Base-by-base conservation (phyloP, 2,797 vertebrate species). In the Astyanax mexicanus region DNA sequence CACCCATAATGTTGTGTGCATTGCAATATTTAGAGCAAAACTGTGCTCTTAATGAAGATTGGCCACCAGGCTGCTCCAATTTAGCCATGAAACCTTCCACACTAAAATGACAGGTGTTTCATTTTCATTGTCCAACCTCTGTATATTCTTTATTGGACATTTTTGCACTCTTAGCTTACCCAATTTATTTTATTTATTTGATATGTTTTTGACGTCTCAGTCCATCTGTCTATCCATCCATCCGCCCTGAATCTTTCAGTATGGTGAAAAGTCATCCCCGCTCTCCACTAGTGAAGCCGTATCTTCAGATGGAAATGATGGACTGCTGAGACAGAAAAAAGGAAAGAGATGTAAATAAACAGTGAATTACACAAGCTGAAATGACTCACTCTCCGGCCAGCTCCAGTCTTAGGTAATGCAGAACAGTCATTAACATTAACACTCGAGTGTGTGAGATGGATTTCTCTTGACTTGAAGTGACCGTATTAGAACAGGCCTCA, bases 401-500 rank as follows among this genome's bases (percentile, higher is more conserved):
- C 4, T 57, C 29, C 54, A 57, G 54, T 21, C n/a, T 21, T n/a
- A 61, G n/a, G n/a, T 38, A 37, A 61, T 37, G 29, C n/a, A 7
- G 4, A n/a, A 35, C 29, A 9, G 27, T 32, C 25, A 57, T 32
- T 57, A 32, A 57, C n/a, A 57, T 29, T 25, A n/a, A 27, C 13
- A 15, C 12, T 6, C 2, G 54, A 7, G 12, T 17, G 32, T 38
- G 17, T 35, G 17, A 38, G 29, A 38, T 19, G 57, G 29, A 37
- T 38, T 61, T 61, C 57, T 3, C 57, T 1, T 37, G 29, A 55
- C 52, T 55, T 32, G 5, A 29, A 69, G 52, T 35, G 37, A 35
- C 47, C 66, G 40, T 38, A 64, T 49, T 69, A 79, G 55, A 21
- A 60, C 57, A 57, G 54, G 49, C 72, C 64, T 62, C 69, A 70